Evolutionary conservation across 1,140 invertebrate genomes (phyloP), one percentile per base, ranked within the genome.

Genomic region (Bursaphelenchus mucronatus): DNA sequence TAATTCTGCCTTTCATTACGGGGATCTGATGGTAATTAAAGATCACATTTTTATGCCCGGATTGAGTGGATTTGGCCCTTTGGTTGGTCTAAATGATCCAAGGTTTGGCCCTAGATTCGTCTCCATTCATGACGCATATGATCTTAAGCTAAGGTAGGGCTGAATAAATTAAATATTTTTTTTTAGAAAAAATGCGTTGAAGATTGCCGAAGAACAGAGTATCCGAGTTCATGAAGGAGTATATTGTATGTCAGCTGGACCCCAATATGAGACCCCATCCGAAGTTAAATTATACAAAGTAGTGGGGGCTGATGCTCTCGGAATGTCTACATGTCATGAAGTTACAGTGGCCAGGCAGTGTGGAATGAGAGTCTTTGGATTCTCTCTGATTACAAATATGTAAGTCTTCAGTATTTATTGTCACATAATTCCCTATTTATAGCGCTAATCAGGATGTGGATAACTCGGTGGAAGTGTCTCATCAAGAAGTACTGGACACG

Each of bases 51-150:
- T 82, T 68, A 62, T 82, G 46, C 81, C 81, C 6, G 80, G 75
- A 10, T 64, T 82, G 15, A 57, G 59, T 15, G 80, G 80, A n/a
- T 70, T 79, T 46, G 76, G 71, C 54, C 82, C 80, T 21, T 59
- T 82, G 9, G 70, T 79, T 53, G 80, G 80, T 13, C 21, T 72
- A 11, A 80, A 82, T 47, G 82, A 82, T 66, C 66, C 68, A 15
- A 83, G 85, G 63, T 86, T 85, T 79, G 85, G 85, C 43, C 76
- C 82, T 30, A 71, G 85, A 53, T 86, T 86, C 69, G 83, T 83
- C 4, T 76, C 84, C 11, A 71, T 86, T 56, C 83, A 84, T 19
- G 72, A 82, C 63, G 82, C 82, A 8, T 86, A 85, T 73, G 83
- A 85, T 68, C 66, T 70, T 52, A 62, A 82, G 30, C 52, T 79